phyloP scores from a whole-genome alignment of 2,888 invertebrate species.

The Hedya salicella region DNA sequence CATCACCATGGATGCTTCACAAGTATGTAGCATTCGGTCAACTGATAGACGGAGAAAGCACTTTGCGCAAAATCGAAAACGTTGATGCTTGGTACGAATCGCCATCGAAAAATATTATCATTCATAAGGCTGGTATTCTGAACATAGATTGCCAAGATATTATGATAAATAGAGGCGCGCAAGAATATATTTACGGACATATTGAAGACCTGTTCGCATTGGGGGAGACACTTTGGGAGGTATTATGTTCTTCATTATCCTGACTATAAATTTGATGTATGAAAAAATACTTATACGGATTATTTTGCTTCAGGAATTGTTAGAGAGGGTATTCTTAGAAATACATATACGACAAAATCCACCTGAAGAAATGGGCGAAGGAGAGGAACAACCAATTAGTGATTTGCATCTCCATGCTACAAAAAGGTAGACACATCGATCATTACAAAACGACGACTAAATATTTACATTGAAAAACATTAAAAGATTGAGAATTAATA shows the following conservation, averaged over 20 bases:
- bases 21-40: slow-evolving; percentile 91
- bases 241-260: slow-evolving; percentile 45
- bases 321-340: slow-evolving; percentile 62
- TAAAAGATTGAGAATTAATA: no score
- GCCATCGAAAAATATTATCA: slow-evolving; percentile 70
- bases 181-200: slow-evolving; percentile 68
- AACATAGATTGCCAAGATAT: slow-evolving; percentile 71
- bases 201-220: slow-evolving; percentile 66
- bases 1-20: slow-evolving; percentile 88
- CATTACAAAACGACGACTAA: no score
- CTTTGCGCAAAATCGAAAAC: slow-evolving; percentile 86
- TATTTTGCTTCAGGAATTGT: slow-evolving; percentile 52
- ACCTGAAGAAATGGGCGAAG: slow-evolving; percentile 49
- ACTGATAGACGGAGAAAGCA: slow-evolving; percentile 87
- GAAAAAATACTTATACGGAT: background rate
- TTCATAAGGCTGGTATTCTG: slow-evolving; percentile 66
- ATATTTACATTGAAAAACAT: no score
- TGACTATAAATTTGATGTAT: background rate
- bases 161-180: slow-evolving; percentile 62
- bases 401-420: slow-evolving; percentile 57
- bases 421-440: slow-evolving; percentile 54
- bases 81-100: slow-evolving; percentile 86
- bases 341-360: slow-evolving; percentile 53
- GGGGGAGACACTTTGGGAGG: slow-evolving; percentile 64
- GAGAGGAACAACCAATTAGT: slow-evolving; percentile 48